Evolutionary conservation across 1,140 invertebrate genomes (phyloP).

Genomic region (Drosophila erecta): DNA sequence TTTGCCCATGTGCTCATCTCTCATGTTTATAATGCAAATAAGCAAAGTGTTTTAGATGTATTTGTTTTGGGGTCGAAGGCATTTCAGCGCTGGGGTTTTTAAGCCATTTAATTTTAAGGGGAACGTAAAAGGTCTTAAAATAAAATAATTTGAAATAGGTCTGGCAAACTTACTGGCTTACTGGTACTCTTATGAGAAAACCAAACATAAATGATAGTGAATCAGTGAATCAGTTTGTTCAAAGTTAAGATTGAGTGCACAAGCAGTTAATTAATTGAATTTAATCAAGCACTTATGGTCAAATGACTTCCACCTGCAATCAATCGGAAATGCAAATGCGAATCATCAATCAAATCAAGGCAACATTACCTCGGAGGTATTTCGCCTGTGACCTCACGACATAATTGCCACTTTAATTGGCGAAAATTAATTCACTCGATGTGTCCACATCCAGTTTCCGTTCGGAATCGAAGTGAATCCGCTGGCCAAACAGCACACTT

Average conservation of each 20-base stretch:
- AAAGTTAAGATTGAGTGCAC: background rate
- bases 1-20: background rate
- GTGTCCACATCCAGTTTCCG: background rate
- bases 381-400: background rate
- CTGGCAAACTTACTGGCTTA: too few relatives aligned
- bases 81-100: background rate
- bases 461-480: slow-evolving; percentile 1
- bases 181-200: too few relatives aligned
- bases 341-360: background rate
- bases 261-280: background rate
- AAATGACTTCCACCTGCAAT: background rate
- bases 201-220: background rate
- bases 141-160: too few relatives aligned
- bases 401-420: background rate
- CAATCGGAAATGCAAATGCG: too few relatives aligned
- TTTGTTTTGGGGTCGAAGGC: background rate
- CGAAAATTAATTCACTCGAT: too few relatives aligned
- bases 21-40: slow-evolving; percentile 12
- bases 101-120: background rate
- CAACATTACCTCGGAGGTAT: background rate
- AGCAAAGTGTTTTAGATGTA: slow-evolving; percentile 4
- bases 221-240: background rate
- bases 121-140: too few relatives aligned
- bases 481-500: slow-evolving; percentile 18
- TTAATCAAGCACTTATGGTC: background rate